Evolutionary conservation across 2,113 vertebrate species (phyloP), one percentile per base, ranked within the genome.

Genomic region (Bostrychus sinensis): DNA sequence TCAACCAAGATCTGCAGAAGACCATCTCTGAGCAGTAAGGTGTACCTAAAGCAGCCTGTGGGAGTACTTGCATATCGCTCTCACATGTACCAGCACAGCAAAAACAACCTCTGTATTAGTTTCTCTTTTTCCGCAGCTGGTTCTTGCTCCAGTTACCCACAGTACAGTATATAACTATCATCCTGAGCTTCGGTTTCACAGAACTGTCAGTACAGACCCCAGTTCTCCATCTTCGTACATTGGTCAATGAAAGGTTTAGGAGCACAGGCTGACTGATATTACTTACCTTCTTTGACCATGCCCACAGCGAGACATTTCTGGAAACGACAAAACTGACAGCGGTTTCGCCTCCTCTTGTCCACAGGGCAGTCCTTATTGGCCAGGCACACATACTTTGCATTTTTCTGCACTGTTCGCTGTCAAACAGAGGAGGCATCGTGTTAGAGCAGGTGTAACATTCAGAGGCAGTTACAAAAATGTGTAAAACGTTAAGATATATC

Each of bases 271-370:
- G 23, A 38, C 13, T 62, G 57, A 66, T 62, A 28, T 75, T 11
- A 51, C 36, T 87, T 89, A 98, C 96, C 96, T 96, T 98, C 96
- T 92, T 96, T 98, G 80, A 98, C 96, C 96, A 98, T 98, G 82
- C 96, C 95, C 62, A 98, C 95, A 0, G 87, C 91, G 48, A 98
- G 93, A 92, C 95, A 98, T 91, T 98, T 98, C 92, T 98, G 96
- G 92, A 96, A 97, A 64, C 96, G 95, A 76, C 96, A 97, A 91
- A 96, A 98, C 89, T 98, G 96, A 91, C 95, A 98, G 62, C 96
- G 95, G 83, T 98, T 98, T 72, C 96, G 87, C 83, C 96, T 91
- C 79, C 96, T 89, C 91, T 98, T 98, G 86, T 98, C 96, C 86
- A 98, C 95, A 28, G 95, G 96, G 77, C 96, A 98, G 89, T 96